These are phyloP conservation scores for Rhingia rostrata DNA, from an alignment of 2,888 invertebrate species.

Conservation along the genomic window DNA sequence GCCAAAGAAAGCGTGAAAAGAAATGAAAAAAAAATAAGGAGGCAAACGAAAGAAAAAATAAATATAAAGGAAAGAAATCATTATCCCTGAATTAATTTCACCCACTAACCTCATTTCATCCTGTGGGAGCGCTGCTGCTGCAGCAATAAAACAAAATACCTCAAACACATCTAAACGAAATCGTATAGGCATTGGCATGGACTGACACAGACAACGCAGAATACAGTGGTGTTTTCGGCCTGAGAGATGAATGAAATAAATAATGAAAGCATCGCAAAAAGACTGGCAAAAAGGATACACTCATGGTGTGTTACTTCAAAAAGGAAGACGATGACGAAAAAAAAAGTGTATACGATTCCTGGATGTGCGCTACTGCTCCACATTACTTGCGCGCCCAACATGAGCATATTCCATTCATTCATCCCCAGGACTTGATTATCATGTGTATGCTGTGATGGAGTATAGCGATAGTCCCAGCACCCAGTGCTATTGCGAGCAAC, in stretches of 20 bases:
- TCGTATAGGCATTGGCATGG: constrained; percentile 40
- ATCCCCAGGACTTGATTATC: constrained; percentile 68
- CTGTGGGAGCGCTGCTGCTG: constrained; percentile 69
- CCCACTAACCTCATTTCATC: constrained; percentile 74
- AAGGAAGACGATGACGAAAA: constrained; percentile 17
- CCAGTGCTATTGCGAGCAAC: constrained; percentile 33
- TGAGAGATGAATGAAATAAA: constrained; percentile 71
- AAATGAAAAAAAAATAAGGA: constrained; percentile 24
- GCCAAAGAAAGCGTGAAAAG: constrained; percentile 44
- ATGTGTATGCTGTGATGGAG: constrained; percentile 20
- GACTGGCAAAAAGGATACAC: constrained; percentile 52
- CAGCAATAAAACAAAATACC: constrained; percentile 68
- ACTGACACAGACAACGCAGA: constrained; percentile 39
- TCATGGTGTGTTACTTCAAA: constrained; percentile 48
- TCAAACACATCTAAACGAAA: constrained; percentile 53
- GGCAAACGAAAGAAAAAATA: constrained; percentile 19
- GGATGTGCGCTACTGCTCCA: constrained; percentile 69
- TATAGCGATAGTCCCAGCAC: constrained; percentile 2
- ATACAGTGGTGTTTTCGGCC: constrained; percentile 34
- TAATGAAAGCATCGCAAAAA: constrained; percentile 71
- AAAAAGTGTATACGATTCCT: constrained; percentile 44
- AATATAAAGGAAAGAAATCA: constrained; percentile 67
- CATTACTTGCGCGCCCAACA: constrained; percentile 69
- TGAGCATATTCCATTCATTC: constrained; percentile 71
- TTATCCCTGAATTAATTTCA: constrained; percentile 75